Evolutionary conservation across 23 tunicate genomes (phyloP).

Genomic region (Halocynthia aurantium): DNA sequence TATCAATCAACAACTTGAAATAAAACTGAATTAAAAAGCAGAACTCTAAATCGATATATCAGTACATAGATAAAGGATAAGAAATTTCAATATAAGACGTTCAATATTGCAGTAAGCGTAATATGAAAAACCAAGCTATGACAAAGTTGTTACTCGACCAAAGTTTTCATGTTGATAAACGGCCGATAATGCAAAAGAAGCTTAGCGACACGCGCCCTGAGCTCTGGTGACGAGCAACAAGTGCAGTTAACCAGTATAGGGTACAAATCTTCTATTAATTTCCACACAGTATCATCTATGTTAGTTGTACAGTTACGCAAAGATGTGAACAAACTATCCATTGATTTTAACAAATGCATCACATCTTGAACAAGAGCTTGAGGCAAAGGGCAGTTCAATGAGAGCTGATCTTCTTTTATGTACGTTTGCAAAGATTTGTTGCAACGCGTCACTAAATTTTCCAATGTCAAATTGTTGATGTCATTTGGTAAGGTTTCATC

Average conservation of each 20-base stretch:
- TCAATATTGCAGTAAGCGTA: too few relatives aligned
- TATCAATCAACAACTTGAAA: neutral
- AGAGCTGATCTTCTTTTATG: conserved; percentile 51
- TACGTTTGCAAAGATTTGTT: conserved; percentile 48
- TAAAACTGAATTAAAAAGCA: too few relatives aligned
- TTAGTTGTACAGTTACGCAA: neutral
- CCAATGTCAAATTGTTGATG: conserved; percentile 54
- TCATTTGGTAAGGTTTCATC: conserved; percentile 38
- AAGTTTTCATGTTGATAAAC: too few relatives aligned
- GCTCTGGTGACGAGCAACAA: conserved; percentile 66
- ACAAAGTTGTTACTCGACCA: too few relatives aligned
- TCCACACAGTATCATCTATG: conserved; percentile 44
- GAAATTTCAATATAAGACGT: too few relatives aligned
- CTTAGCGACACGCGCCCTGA: conserved; percentile 57
- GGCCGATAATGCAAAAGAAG: conserved; percentile 10
- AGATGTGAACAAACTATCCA: conserved; percentile 48
- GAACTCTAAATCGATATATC: too few relatives aligned
- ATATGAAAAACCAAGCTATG: too few relatives aligned
- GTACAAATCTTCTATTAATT: conserved; percentile 43
- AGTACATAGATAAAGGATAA: too few relatives aligned
- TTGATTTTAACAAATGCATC: conserved; percentile 53
- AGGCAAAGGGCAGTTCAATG: conserved; percentile 62
- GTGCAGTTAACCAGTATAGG: conserved; percentile 78
- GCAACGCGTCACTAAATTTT: conserved; percentile 62
- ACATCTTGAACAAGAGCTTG: conserved; percentile 52